Percentiles rank a stretch among this genome's conserved stretches.
These are phyloP conservation scores for Oscheius sp. DNA, from an alignment of 2,888 invertebrate genomes.

Conservation along the genomic window DNA sequence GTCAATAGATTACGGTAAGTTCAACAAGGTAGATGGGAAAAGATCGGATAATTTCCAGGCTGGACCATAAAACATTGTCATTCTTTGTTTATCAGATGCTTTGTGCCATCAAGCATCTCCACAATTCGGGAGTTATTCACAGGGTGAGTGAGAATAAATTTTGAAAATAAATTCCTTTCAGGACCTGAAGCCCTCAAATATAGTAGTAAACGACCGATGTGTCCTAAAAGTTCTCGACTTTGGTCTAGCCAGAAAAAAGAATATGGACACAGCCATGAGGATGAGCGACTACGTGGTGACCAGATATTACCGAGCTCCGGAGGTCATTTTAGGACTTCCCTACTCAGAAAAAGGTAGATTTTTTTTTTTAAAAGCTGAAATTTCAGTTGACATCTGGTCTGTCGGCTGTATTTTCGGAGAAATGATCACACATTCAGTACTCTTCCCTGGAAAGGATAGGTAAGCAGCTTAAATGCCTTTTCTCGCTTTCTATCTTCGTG, in stretches of 20 bases:
- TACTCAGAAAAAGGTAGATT: slow-evolving; percentile 87
- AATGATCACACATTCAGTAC: slow-evolving; percentile 96
- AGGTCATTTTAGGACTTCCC: slow-evolving; percentile 85
- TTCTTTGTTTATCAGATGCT: slow-evolving; percentile 99
- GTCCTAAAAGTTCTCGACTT: slow-evolving; percentile 98
- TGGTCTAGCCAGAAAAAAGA: slow-evolving; percentile 90
- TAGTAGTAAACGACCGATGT: slow-evolving; percentile 98
- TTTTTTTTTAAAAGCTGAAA: background rate
- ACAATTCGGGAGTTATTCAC: slow-evolving; percentile 83
- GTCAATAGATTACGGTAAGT: slow-evolving; percentile 36
- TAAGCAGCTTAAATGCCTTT: no score
- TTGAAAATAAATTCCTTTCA: background rate
- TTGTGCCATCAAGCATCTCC: slow-evolving; percentile 98
- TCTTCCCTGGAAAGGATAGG: slow-evolving; percentile 96
- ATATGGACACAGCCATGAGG: slow-evolving; percentile 82
- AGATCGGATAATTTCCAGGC: slow-evolving; percentile 66
- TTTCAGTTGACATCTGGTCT: slow-evolving; percentile 68
- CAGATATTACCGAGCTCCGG: slow-evolving; percentile 96
- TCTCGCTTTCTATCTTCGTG: no score
- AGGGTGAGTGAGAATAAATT: slow-evolving; percentile 43
- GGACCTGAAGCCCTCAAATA: slow-evolving; percentile 84
- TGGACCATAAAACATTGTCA: slow-evolving; percentile 99
- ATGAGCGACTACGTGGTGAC: slow-evolving; percentile 92
- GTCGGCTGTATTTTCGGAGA: slow-evolving; percentile 94
- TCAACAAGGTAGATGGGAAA: background rate